Conservation (phyloP, 92 coral and sea anemone genomes). For the Scolanthus callimorphus region DNA sequence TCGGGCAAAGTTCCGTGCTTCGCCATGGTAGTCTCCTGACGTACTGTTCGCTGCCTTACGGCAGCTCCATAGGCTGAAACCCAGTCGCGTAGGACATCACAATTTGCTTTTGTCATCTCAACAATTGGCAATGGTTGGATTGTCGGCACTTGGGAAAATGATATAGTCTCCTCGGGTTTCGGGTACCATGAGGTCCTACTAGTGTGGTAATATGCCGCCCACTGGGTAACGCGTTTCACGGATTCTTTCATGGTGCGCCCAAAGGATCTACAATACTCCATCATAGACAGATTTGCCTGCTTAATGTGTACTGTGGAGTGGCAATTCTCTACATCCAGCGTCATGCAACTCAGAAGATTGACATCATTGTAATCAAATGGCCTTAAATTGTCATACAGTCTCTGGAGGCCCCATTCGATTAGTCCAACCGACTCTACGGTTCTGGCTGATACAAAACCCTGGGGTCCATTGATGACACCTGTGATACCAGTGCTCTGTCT, state of each 20-base stretch:
- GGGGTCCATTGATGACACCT: conserved; percentile 42
- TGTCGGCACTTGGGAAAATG: conserved; percentile 13
- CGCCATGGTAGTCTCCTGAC: conserved; percentile 58
- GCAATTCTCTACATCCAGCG: too few relatives aligned
- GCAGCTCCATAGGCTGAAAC: conserved; percentile 60
- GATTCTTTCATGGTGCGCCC: conserved; percentile 51
- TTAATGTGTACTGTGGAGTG: conserved; percentile 50
- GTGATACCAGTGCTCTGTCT: conserved; percentile 38
- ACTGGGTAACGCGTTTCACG: conserved; percentile 38
- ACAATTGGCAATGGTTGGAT: conserved; percentile 29
- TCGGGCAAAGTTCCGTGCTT: conserved; percentile 38
- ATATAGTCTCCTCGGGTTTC: conserved; percentile 31
- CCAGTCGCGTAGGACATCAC: conserved; percentile 41
- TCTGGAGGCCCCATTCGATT: conserved; percentile 43
- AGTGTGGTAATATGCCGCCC: conserved; percentile 57
- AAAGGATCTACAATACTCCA: conserved; percentile 45
- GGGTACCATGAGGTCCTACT: conserved; percentile 54
- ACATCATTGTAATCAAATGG: conserved; percentile 16
- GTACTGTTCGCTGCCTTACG: conserved; percentile 53
- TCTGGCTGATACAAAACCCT: conserved; percentile 47
- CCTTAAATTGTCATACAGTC: conserved; percentile 28
- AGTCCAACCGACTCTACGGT: conserved; percentile 46
- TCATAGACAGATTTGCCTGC: conserved; percentile 56
- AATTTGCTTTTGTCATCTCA: too few relatives aligned
- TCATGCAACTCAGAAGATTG: conserved; percentile 52